Conservation (phyloP, 2,888 invertebrate species). For the Arrhopalites spinosus region DNA sequence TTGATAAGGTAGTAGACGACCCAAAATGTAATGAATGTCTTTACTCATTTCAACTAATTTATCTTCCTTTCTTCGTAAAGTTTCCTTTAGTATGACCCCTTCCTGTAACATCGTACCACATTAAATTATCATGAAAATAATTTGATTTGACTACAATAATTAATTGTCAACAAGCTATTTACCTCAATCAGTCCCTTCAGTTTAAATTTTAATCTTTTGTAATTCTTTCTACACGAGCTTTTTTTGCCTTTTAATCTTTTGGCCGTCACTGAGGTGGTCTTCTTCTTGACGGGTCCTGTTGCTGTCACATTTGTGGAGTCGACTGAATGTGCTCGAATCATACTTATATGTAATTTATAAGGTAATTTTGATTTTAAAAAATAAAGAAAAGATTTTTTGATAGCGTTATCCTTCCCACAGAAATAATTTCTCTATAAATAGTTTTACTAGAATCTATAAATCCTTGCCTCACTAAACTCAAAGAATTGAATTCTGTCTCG, state of each 20-base stretch:
- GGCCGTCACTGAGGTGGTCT: not conserved
- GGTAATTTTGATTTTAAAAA: too few relatives aligned
- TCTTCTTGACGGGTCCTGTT: slow-evolving; percentile 1
- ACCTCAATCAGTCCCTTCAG: slow-evolving; percentile 38
- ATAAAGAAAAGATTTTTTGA: too few relatives aligned
- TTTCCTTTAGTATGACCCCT: slow-evolving; percentile 28
- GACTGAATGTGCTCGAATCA: slow-evolving; percentile 25
- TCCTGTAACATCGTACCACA: slow-evolving; percentile 17
- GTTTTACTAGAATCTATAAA: too few relatives aligned
- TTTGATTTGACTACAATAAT: not conserved
- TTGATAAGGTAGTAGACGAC: slow-evolving; percentile 29
- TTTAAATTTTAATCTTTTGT: slow-evolving; percentile 28
- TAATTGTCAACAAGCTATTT: not conserved
- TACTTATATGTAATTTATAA: too few relatives aligned
- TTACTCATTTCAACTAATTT: slow-evolving; percentile 34
- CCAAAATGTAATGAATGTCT: slow-evolving; percentile 37
- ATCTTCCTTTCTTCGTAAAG: slow-evolving; percentile 26
- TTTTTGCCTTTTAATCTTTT: slow-evolving; percentile 28
- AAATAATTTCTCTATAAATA: too few relatives aligned
- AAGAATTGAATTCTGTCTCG: too few relatives aligned
- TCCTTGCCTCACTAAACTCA: too few relatives aligned
- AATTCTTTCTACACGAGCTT: slow-evolving; percentile 23
- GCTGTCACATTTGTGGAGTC: not conserved
- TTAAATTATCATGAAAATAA: not conserved
- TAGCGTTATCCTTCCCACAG: too few relatives aligned